phyloP scores from a whole-genome alignment of 2,113 vertebrate genomes.

The Xenopus tropicalis region DNA sequence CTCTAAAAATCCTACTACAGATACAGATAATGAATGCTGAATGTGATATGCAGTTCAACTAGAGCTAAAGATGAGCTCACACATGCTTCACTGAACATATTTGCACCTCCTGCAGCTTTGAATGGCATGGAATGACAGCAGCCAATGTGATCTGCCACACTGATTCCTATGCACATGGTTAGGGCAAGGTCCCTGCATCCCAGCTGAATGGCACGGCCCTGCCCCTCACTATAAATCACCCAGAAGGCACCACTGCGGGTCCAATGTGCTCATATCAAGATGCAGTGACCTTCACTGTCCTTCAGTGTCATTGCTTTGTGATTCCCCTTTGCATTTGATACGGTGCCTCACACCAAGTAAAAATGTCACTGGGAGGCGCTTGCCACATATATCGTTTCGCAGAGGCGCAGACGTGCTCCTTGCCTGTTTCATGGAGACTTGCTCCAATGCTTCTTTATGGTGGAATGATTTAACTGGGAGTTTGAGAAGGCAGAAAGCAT shows the following conservation, averaged over 20 bases:
- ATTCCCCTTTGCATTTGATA: neutral
- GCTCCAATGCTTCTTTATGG: no score
- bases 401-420: no score
- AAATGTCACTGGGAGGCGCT: no score
- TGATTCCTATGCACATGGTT: constrained; percentile 3
- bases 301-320: neutral
- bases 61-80: constrained; percentile 13
- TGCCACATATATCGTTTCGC: no score
- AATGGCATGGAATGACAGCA: constrained; percentile 25
- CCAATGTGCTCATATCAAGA: neutral
- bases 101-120: constrained; percentile 7
- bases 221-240: neutral
- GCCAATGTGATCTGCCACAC: constrained; percentile 27
- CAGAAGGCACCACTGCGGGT: neutral
- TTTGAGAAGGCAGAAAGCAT: no score
- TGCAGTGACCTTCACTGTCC: neutral
- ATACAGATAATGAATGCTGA: neutral
- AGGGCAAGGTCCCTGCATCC: neutral
- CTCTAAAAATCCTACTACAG: no score
- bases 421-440: no score
- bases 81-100: constrained; percentile 31
- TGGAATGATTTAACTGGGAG: no score
- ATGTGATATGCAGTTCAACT: neutral
- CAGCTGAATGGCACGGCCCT: neutral
- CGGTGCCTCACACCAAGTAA: neutral